Conservation (phyloP, 2,888 invertebrate species). For the Drosophila kanekoi region DNA sequence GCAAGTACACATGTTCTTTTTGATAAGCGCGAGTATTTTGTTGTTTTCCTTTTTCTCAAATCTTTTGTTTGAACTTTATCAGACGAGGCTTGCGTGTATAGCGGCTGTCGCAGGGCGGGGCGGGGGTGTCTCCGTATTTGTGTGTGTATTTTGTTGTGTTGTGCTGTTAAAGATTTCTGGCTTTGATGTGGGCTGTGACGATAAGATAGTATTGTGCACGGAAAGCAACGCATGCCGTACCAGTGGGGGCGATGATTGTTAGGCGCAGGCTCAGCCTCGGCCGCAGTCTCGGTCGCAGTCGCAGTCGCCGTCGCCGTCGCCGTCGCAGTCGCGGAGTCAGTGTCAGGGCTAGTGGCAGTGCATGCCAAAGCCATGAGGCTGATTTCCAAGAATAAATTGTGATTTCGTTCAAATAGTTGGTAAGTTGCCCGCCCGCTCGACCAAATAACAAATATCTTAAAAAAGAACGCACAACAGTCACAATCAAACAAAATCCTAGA, state of each 20-base stretch:
- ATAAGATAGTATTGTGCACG: slow-evolving; percentile 54
- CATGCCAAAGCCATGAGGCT: slow-evolving; percentile 72
- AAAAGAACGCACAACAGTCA: slow-evolving; percentile 29
- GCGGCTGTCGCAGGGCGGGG: not conserved
- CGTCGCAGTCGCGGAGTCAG: slow-evolving; percentile 20
- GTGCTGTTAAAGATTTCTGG: slow-evolving; percentile 49
- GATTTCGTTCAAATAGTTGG: slow-evolving; percentile 64
- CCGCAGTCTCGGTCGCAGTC: slow-evolving; percentile 18
- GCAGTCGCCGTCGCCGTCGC: too few relatives aligned
- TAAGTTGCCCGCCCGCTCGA: slow-evolving; percentile 22
- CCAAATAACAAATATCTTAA: slow-evolving; percentile 42
- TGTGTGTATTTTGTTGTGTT: slow-evolving; percentile 24
- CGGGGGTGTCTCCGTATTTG: slow-evolving; percentile 14
- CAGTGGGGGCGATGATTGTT: slow-evolving; percentile 10
- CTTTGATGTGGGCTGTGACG: slow-evolving; percentile 55
- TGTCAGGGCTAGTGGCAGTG: slow-evolving; percentile 43
- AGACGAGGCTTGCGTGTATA: slow-evolving; percentile 50
- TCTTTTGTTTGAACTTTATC: slow-evolving; percentile 69
- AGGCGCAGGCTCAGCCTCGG: slow-evolving; percentile 23
- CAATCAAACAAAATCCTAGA: slow-evolving; percentile 48
- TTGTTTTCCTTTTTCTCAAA: slow-evolving; percentile 22
- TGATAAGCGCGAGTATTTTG: slow-evolving; percentile 55
- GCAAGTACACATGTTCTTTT: slow-evolving; percentile 42
- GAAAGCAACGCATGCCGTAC: slow-evolving; percentile 10
- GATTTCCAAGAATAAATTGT: slow-evolving; percentile 68